These are phyloP conservation scores for Auanema sp. DNA, from an alignment of 2,888 invertebrate species.

Conservation along the genomic window DNA sequence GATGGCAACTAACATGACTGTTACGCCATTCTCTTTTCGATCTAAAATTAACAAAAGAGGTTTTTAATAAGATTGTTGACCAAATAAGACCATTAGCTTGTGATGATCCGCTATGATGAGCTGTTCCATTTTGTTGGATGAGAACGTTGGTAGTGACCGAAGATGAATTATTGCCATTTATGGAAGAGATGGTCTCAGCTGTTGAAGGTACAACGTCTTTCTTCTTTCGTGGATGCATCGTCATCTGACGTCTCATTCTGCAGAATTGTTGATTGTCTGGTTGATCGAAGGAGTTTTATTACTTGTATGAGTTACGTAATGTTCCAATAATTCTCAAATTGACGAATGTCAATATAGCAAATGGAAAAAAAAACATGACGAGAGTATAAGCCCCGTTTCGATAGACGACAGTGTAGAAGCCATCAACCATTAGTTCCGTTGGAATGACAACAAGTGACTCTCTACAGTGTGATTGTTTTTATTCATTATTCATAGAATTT, in stretches of 20 bases:
- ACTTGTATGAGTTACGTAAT: conserved; percentile 11
- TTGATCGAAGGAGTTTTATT: not conserved
- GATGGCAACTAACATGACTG: conserved; percentile 58
- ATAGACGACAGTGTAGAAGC: conserved; percentile 42
- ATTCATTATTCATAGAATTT: not conserved
- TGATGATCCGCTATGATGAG: conserved; percentile 1
- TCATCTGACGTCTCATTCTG: conserved; percentile 31
- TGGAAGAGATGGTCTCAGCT: not conserved
- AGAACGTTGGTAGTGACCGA: not conserved
- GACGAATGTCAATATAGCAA: conserved; percentile 46
- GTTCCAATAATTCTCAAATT: conserved; percentile 47
- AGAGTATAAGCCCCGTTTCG: conserved; percentile 51
- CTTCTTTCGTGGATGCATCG: conserved; percentile 2
- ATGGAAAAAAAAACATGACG: conserved; percentile 58
- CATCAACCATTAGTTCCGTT: conserved; percentile 43
- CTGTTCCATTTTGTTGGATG: not conserved
- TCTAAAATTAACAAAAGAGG: conserved; percentile 25
- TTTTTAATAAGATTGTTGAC: not conserved
- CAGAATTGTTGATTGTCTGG: not conserved
- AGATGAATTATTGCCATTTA: not conserved
- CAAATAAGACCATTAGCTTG: not conserved
- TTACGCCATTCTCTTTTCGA: conserved; percentile 50
- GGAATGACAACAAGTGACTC: conserved; percentile 42
- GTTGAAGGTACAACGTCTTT: not conserved
- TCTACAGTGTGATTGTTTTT: conserved; percentile 17